A percentile compares a stretch with the other conserved stretches of the same genome.
These are phyloP conservation scores for Philotrypesis tridentata DNA, from an alignment of 1,140 invertebrate species.

Conservation along the genomic window DNA sequence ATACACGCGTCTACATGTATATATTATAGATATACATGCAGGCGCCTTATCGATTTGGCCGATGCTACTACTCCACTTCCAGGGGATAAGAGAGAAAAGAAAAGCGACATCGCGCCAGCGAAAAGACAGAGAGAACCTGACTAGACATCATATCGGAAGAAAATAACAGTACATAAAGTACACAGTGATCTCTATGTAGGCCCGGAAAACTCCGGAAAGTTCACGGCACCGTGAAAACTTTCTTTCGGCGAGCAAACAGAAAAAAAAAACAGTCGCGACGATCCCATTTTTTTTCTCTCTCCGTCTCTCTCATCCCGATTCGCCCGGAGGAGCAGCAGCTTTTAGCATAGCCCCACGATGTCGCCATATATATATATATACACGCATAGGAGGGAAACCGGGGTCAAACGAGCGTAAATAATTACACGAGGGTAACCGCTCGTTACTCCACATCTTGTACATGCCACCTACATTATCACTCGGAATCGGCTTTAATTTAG, in stretches of 20 bases:
- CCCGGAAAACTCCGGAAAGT: background rate
- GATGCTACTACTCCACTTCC: background rate
- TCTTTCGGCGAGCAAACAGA: constrained; percentile 4
- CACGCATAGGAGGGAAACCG: no score
- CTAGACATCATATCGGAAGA: background rate
- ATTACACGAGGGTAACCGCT: background rate
- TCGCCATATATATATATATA: no score
- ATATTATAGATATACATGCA: background rate
- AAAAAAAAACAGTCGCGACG: background rate
- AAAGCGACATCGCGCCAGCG: background rate
- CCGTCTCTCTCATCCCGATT: background rate
- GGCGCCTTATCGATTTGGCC: constrained; percentile 11
- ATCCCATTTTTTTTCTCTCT: background rate
- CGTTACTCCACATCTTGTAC: background rate
- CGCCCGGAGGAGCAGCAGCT: background rate
- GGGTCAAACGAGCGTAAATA: background rate
- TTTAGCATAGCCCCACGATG: background rate
- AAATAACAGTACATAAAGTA: background rate
- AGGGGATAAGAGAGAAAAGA: background rate
- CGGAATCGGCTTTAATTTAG: background rate
- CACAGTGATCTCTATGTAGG: background rate
- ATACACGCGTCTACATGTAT: background rate
- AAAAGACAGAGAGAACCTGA: background rate
- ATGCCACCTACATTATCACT: no score
- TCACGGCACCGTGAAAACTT: constrained; percentile 17